phyloP scores from a whole-genome alignment of 2,797 vertebrate species.

The Pantherophis alleghaniensis region DNA sequence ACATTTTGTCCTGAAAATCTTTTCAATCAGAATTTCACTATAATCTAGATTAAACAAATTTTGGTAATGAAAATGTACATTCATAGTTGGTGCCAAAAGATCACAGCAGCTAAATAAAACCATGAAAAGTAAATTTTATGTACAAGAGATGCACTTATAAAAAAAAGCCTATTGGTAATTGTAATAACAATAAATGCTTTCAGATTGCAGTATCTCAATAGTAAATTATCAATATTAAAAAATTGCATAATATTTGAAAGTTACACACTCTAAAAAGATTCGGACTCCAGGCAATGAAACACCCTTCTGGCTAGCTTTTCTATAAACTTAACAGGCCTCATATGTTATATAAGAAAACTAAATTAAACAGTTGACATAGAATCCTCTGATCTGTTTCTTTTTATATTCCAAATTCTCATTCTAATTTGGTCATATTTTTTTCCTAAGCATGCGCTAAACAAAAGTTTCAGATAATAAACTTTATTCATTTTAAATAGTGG shows the following conservation, averaged over 20 bases:
- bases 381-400: conserved; percentile 30
- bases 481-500: conserved; percentile 17
- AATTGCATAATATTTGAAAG: conserved; percentile 38
- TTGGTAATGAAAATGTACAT: not conserved
- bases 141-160: not conserved
- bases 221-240: conserved; percentile 25
- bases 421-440: conserved; percentile 30
- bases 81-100: not conserved
- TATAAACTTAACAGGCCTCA: conserved; percentile 24
- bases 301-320: conserved; percentile 36
- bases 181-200: not conserved
- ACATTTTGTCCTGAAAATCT: not conserved
- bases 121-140: not conserved
- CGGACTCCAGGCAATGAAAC: conserved; percentile 26
- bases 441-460: conserved; percentile 33
- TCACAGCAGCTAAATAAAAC: not conserved
- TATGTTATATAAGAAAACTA: conserved; percentile 21
- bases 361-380: conserved; percentile 38
- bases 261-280: conserved; percentile 39
- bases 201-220: conserved; percentile 4
- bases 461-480: conserved; percentile 30
- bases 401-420: conserved; percentile 34
- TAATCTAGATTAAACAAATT: not conserved
- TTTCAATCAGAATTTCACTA: not conserved
- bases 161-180: not conserved